Evolutionary conservation across 2,113 vertebrate species (phyloP).

Genomic region (Calidris pugnax): DNA sequence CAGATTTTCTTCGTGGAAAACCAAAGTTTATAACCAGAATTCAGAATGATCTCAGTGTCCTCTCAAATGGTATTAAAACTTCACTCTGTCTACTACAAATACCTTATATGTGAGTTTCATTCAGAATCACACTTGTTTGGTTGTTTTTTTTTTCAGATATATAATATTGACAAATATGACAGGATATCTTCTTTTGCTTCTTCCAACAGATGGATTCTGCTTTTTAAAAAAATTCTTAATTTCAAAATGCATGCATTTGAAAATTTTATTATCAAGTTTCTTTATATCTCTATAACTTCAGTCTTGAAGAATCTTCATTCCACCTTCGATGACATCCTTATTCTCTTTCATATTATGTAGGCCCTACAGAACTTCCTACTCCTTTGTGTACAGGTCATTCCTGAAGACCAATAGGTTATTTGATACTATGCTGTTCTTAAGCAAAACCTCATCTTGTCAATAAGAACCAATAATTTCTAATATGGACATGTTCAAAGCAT

Average conservation of each 20-base stretch:
- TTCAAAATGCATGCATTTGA: not conserved
- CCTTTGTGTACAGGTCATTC: not conserved
- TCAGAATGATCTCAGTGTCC: not conserved
- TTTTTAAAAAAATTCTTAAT: not conserved
- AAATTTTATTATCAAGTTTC: not conserved
- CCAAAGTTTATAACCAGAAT: not conserved
- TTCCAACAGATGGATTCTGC: not conserved
- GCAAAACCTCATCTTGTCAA: not conserved
- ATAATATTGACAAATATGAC: not conserved
- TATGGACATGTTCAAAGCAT: not conserved
- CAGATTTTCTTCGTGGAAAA: not conserved
- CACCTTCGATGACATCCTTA: not conserved
- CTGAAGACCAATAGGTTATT: not conserved
- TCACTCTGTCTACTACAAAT: not conserved
- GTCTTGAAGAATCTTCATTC: not conserved
- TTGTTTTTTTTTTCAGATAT: not conserved
- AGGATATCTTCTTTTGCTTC: not conserved
- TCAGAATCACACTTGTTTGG: not conserved
- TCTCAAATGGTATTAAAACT: not conserved
- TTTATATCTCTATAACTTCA: not conserved
- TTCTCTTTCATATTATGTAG: not conserved
- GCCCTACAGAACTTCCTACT: not conserved
- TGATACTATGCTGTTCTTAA: not conserved
- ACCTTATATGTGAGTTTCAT: not conserved
- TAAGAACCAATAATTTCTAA: not conserved